Evolutionary conservation across 2,113 vertebrate genomes (phyloP).

Genomic region (Scomber colias): DNA sequence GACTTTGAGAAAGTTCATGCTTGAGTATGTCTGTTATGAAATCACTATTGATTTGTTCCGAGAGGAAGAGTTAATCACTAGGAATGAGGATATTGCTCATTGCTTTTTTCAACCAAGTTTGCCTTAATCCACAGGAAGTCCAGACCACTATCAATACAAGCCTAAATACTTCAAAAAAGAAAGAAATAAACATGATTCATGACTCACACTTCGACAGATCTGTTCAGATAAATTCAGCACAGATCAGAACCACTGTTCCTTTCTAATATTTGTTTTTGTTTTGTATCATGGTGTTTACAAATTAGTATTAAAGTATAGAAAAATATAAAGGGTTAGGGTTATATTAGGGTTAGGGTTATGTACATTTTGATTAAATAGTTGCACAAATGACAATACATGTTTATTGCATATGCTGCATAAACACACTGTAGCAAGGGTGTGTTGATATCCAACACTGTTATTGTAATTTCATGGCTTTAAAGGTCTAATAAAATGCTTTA

Average conservation of each 20-base stretch:
- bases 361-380: no score
- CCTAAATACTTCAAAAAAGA: neutral
- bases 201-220: neutral
- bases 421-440: no score
- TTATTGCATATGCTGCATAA: no score
- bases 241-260: neutral
- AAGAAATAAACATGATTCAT: neutral
- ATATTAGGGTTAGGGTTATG: no score
- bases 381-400: no score
- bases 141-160: neutral
- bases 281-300: no score
- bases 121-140: neutral
- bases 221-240: neutral
- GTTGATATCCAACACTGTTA: no score
- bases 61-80: conserved; percentile 9
- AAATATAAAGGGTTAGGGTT: no score
- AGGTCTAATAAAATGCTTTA: no score
- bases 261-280: neutral
- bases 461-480: no score
- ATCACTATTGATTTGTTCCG: conserved; percentile 29
- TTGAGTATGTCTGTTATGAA: neutral
- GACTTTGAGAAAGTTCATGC: no score
- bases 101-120: neutral
- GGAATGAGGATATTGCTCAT: conserved; percentile 22
- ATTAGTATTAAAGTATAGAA: no score